Percentiles rank a stretch among this genome's conserved stretches.
Conservation (phyloP, 2,888 invertebrate genomes). For the Drosophila phalerata region DNA sequence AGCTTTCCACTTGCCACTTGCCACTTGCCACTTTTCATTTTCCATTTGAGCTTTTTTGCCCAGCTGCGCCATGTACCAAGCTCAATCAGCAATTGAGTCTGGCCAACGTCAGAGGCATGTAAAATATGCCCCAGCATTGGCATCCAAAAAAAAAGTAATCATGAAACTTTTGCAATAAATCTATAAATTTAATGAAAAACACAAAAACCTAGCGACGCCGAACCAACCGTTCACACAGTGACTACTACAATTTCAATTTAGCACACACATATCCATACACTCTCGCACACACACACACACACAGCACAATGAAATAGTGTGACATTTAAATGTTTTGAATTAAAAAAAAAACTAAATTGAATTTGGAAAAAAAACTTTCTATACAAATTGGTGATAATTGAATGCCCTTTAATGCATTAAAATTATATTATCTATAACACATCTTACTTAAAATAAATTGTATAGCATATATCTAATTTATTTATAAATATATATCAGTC, state of each 20-base stretch:
- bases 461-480: no score
- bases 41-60: constrained; percentile 35
- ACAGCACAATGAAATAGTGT: constrained; percentile 20
- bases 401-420: neutral
- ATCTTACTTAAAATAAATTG: no score
- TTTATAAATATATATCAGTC: no score
- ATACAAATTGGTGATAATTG: neutral
- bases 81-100: constrained; percentile 64
- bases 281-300: neutral
- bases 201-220: constrained; percentile 12
- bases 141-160: constrained; percentile 65
- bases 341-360: neutral
- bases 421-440: neutral
- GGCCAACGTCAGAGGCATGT: constrained; percentile 36
- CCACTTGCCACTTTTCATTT: constrained; percentile 33
- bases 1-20: constrained; percentile 31
- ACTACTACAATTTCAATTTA: constrained; percentile 57
- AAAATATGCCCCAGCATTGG: constrained; percentile 42
- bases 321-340: constrained; percentile 17
- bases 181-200: constrained; percentile 73
- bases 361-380: neutral
- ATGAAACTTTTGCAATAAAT: constrained; percentile 78
- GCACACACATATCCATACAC: constrained; percentile 10
- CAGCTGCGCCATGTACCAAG: constrained; percentile 43
- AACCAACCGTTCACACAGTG: neutral